Conservation (phyloP, 2,113 vertebrate genomes). For the Perca fluviatilis region DNA sequence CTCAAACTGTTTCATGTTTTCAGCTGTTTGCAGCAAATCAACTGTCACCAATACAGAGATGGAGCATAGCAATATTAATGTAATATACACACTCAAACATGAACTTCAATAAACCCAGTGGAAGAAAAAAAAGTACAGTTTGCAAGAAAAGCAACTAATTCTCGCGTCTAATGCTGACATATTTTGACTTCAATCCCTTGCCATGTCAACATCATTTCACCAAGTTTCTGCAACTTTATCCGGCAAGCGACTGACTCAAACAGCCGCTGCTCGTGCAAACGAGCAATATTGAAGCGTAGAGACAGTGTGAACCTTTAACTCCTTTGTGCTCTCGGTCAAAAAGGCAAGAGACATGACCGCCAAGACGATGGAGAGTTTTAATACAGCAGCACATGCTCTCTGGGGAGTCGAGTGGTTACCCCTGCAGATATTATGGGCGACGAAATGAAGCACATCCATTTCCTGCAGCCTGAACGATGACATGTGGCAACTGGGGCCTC, state of each 20-base stretch:
- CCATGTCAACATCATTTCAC: constrained; percentile 21
- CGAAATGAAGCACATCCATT: constrained; percentile 86
- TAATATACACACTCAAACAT: constrained; percentile 61
- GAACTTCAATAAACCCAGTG: constrained; percentile 54
- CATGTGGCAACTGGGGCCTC: constrained; percentile 64
- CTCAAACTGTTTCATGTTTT: constrained; percentile 31
- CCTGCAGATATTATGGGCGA: constrained; percentile 82
- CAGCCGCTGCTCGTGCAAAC: constrained; percentile 25
- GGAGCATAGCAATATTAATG: constrained; percentile 15
- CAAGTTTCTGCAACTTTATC: constrained; percentile 28
- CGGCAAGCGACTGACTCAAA: constrained; percentile 7
- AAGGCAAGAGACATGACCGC: constrained; percentile 67
- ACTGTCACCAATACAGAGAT: constrained; percentile 26
- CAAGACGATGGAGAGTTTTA: constrained; percentile 86
- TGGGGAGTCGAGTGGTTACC: constrained; percentile 68
- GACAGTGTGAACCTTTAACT: constrained; percentile 13
- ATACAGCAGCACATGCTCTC: constrained; percentile 74
- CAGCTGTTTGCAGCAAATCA: constrained; percentile 33
- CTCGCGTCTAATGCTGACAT: constrained; percentile 30
- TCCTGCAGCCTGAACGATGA: constrained; percentile 76
- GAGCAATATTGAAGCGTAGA: constrained; percentile 19
- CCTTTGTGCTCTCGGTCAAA: constrained; percentile 37
- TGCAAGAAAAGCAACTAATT: constrained; percentile 46
- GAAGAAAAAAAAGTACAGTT: constrained; percentile 10
- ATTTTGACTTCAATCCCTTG: constrained; percentile 49